phyloP scores from a whole-genome alignment of 64 coral and sea anemone species.

The Astreopora myriophthalma region DNA sequence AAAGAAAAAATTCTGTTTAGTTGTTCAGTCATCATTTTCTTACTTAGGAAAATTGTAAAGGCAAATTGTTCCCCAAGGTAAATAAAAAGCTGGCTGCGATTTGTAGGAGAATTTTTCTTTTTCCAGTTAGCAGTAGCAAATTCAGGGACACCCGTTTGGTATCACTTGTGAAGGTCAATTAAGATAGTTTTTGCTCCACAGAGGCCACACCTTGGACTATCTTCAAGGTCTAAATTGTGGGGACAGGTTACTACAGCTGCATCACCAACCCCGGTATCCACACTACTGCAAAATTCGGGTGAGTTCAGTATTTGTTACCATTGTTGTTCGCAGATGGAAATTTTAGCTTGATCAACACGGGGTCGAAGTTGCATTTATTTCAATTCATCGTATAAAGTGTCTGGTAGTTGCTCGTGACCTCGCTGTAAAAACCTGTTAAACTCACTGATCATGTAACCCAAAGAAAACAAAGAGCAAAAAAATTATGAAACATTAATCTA shows the following conservation, averaged over 20 bases:
- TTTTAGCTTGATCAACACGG: not conserved
- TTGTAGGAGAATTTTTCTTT: not conserved
- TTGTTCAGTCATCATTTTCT: not conserved
- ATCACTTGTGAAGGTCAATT: not conserved
- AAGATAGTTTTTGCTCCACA: not conserved
- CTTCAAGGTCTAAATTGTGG: not conserved
- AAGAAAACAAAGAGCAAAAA: too few relatives aligned
- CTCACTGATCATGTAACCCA: too few relatives aligned
- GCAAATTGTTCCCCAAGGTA: not conserved
- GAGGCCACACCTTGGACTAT: conserved; percentile 3
- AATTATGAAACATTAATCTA: too few relatives aligned
- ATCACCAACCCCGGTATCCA: not conserved
- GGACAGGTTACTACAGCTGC: not conserved
- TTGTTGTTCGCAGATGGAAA: not conserved
- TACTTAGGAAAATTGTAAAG: not conserved
- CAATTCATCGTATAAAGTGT: not conserved
- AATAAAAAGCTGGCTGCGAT: not conserved
- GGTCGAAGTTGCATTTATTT: not conserved
- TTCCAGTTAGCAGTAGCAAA: not conserved
- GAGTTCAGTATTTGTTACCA: too few relatives aligned
- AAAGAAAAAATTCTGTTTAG: not conserved
- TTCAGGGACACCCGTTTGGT: not conserved
- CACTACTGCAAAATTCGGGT: too few relatives aligned
- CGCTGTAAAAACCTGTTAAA: not conserved
- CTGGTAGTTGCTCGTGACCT: not conserved